Evolutionary conservation across 2,113 vertebrate genomes (phyloP).

Genomic region (Lichenostomus cassidix): DNA sequence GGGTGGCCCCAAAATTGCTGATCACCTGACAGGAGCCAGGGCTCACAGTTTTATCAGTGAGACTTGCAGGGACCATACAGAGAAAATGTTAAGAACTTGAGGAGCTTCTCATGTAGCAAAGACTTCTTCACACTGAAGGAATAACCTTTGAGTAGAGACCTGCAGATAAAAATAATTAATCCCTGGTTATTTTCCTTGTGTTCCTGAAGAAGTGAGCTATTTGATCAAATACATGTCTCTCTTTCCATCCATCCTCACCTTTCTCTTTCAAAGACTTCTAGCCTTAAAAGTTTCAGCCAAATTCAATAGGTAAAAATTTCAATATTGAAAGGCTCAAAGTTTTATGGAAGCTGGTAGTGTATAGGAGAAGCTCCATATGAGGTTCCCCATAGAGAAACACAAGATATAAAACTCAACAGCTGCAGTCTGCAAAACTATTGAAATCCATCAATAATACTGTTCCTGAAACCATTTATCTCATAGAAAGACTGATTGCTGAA

Average conservation of each 20-base stretch:
- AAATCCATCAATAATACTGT: not conserved
- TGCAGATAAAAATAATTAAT: not conserved
- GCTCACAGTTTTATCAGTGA: not conserved
- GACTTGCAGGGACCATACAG: accelerated
- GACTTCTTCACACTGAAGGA: not conserved
- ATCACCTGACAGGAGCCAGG: not conserved
- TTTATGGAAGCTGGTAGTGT: not conserved
- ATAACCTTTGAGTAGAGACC: not conserved
- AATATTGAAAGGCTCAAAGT: not conserved
- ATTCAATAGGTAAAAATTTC: not conserved
- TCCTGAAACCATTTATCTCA: not conserved
- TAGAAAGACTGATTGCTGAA: not conserved
- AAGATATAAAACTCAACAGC: not conserved
- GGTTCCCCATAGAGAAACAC: not conserved
- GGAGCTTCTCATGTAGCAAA: not conserved
- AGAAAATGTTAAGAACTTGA: not conserved
- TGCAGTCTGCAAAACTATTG: not conserved
- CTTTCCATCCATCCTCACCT: accelerated
- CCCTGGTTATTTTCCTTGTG: not conserved
- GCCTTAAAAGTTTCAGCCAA: not conserved
- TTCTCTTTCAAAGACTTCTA: not conserved
- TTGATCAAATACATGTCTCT: accelerated
- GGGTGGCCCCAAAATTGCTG: not conserved
- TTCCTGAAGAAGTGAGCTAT: not conserved
- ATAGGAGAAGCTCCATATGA: not conserved